Conservation (phyloP, 2,888 invertebrate species). For the Vesta saturnalis region DNA sequence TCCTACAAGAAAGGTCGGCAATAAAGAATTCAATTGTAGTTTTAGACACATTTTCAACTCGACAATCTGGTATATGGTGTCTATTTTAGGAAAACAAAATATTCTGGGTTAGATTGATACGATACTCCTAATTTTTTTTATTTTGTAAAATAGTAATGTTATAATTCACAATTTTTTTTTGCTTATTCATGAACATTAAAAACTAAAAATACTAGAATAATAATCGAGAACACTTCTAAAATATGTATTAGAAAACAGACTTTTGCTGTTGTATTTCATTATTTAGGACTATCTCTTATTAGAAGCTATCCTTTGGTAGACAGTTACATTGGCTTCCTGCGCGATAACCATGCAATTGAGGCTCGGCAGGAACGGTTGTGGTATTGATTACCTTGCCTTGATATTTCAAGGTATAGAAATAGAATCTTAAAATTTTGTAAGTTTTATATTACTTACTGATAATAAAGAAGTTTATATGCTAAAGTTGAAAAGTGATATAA, state of each 20-base stretch:
- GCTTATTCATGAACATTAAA: neutral
- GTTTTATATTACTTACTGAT: neutral
- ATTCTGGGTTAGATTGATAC: neutral
- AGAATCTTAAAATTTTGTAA: slow-evolving; percentile 6
- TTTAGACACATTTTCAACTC: too few species aligned
- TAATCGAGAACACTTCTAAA: neutral
- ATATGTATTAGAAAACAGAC: neutral
- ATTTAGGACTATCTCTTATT: slow-evolving; percentile 10
- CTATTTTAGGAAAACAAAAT: too few species aligned
- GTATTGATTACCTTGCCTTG: slow-evolving; percentile 15
- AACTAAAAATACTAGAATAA: neutral
- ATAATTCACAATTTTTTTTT: neutral
- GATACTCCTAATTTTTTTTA: neutral
- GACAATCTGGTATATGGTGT: too few species aligned
- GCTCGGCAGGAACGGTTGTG: slow-evolving; percentile 15
- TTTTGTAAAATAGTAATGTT: neutral
- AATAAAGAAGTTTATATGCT: too few species aligned
- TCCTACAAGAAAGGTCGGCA: too few species aligned
- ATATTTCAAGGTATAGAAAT: slow-evolving; percentile 13
- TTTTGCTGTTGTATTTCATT: neutral
- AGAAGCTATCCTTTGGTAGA: slow-evolving; percentile 12
- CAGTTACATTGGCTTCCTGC: slow-evolving; percentile 15
- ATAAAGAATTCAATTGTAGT: too few species aligned
- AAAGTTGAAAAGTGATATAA: too few species aligned
- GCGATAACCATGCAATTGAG: slow-evolving; percentile 15